Percentiles rank a stretch among this genome's conserved stretches.
phyloP scores from a whole-genome alignment of 2,797 vertebrate genomes.

The Tadarida brasiliensis region DNA sequence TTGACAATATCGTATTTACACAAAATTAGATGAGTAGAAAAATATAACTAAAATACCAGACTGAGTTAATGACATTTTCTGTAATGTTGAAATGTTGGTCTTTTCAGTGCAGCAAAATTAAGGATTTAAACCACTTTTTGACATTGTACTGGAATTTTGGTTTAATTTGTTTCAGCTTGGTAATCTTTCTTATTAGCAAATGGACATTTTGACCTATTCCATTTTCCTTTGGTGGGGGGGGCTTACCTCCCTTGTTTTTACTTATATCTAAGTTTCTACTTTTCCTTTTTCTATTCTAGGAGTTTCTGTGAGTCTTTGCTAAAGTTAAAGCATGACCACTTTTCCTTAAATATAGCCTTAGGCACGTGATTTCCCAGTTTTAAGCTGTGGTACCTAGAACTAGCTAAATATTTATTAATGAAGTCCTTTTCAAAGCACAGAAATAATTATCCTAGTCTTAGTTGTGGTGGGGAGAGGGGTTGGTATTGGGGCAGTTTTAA shows the following conservation, averaged over 20 bases:
- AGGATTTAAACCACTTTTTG: background rate
- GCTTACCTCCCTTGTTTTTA: background rate
- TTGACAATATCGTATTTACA: background rate
- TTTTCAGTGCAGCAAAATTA: slow-evolving; percentile 27
- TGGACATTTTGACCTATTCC: slow-evolving; percentile 4
- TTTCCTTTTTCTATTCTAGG: background rate
- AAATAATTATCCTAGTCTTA: slow-evolving; percentile 20
- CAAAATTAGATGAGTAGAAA: background rate
- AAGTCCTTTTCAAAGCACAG: slow-evolving; percentile 15
- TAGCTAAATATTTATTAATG: slow-evolving; percentile 12
- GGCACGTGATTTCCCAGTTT: background rate
- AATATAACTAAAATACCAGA: slow-evolving; percentile 22
- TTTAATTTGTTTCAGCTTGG: background rate
- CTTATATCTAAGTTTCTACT: background rate
- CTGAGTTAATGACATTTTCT: slow-evolving; percentile 13
- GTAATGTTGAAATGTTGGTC: background rate
- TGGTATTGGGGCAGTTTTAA: background rate
- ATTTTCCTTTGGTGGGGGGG: background rate
- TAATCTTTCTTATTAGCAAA: background rate
- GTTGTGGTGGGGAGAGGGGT: background rate
- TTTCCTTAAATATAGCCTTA: slow-evolving; percentile 5
- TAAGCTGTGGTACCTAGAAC: background rate
- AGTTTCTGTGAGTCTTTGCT: background rate
- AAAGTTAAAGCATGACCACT: background rate
- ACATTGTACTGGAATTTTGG: background rate